These are phyloP conservation scores for Hymenochirus boettgeri DNA, from an alignment of 2,113 vertebrate species.

Conservation along the genomic window DNA sequence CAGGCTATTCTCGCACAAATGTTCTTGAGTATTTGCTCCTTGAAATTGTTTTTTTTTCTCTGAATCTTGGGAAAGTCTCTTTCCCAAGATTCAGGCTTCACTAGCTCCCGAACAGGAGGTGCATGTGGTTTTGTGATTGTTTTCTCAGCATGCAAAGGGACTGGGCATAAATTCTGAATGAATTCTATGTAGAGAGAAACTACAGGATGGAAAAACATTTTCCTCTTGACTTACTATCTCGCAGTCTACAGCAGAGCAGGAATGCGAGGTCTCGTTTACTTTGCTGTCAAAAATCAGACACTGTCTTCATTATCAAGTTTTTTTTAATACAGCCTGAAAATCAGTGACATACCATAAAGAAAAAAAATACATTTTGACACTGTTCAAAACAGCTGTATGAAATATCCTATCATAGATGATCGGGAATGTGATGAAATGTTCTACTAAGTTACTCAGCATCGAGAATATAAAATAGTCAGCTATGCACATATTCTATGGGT, in stretches of 20 bases:
- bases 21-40: neutral
- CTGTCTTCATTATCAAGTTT: slow-evolving; percentile 7
- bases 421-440: slow-evolving; percentile 18
- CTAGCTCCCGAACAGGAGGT: slow-evolving; percentile 59
- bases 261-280: slow-evolving; percentile 1
- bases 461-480: slow-evolving; percentile 6
- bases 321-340: slow-evolving; percentile 7
- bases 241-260: slow-evolving; percentile 40
- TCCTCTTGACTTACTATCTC: slow-evolving; percentile 66
- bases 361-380: slow-evolving; percentile 14
- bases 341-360: slow-evolving; percentile 7
- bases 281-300: slow-evolving; percentile 1
- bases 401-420: slow-evolving; percentile 24
- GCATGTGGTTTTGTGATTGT: slow-evolving; percentile 68
- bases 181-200: slow-evolving; percentile 53
- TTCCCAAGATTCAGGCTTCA: slow-evolving; percentile 56
- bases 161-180: slow-evolving; percentile 61
- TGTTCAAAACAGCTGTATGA: slow-evolving; percentile 28
- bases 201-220: slow-evolving; percentile 53
- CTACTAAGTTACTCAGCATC: slow-evolving; percentile 7
- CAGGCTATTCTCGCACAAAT: slow-evolving; percentile 1
- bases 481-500: slow-evolving; percentile 5
- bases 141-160: slow-evolving; percentile 61
- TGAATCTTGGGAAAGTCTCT: slow-evolving; percentile 20
- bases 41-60: slow-evolving; percentile 23